Conservation (phyloP, 2,113 vertebrate species). For the Mungos mungo region DNA sequence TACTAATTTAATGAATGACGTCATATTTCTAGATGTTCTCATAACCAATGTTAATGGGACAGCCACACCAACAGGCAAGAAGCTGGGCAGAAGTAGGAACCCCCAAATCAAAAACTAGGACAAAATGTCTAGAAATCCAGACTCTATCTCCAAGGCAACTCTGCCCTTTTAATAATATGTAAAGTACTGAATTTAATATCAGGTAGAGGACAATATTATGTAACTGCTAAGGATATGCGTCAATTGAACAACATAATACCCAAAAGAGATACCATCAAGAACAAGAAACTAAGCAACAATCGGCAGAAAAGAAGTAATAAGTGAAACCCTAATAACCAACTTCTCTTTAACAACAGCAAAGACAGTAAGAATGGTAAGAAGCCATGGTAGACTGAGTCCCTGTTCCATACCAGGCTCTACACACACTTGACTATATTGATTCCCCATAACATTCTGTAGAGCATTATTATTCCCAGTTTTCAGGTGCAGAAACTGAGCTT, state of each 20-base stretch:
- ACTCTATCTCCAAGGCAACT: constrained; percentile 23
- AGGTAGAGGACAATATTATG: background rate
- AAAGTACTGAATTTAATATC: constrained; percentile 45
- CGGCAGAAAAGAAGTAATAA: background rate
- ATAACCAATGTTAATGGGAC: constrained; percentile 55
- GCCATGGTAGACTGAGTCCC: background rate
- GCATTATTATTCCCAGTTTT: background rate
- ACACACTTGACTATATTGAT: background rate
- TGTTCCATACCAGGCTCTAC: background rate
- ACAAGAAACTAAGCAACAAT: constrained; percentile 40
- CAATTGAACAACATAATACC: background rate
- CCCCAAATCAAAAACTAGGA: background rate
- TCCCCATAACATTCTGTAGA: background rate
- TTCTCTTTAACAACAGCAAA: background rate
- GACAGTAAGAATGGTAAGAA: background rate
- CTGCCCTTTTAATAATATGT: constrained; percentile 4
- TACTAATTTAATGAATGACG: constrained; percentile 65
- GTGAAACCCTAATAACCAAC: background rate
- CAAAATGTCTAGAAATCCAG: background rate
- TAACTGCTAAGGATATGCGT: constrained; percentile 32
- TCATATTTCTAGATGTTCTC: constrained; percentile 64
- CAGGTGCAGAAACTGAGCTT: background rate
- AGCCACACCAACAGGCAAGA: constrained; percentile 28
- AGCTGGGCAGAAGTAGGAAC: background rate
- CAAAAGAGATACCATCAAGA: constrained; percentile 26